Conservation (phyloP, 2,797 vertebrate genomes). For the Sebastes diploproa region DNA sequence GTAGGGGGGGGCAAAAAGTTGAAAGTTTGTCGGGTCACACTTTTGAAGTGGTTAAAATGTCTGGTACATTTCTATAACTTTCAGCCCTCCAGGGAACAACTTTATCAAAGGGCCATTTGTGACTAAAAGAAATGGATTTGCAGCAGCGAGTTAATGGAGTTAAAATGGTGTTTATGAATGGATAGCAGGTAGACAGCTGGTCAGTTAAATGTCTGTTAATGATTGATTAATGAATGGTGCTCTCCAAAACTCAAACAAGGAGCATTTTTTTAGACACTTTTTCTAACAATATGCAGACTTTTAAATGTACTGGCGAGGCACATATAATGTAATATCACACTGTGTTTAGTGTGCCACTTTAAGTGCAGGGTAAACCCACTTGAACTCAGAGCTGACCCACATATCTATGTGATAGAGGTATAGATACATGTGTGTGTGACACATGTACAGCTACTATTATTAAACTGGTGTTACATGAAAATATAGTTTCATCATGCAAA, state of each 20-base stretch:
- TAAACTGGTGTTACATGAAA: background rate
- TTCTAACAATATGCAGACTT: background rate
- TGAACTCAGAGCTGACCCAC: conserved; percentile 27
- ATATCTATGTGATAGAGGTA: background rate
- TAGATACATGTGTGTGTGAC: background rate
- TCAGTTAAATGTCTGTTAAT: conserved; percentile 2
- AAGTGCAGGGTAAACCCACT: conserved; percentile 1
- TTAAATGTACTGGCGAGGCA: background rate
- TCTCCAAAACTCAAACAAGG: background rate
- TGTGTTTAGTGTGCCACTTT: conserved; percentile 5
- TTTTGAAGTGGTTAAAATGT: background rate
- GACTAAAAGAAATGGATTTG: background rate
- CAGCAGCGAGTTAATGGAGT: background rate
- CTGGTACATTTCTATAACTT: background rate
- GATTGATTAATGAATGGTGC: background rate
- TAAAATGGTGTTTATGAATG: background rate
- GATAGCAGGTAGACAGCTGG: background rate
- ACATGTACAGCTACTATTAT: background rate
- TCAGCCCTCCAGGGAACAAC: background rate
- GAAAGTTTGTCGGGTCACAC: background rate
- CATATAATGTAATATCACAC: background rate
- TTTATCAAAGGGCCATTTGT: conserved; percentile 5
- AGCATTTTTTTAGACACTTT: background rate
- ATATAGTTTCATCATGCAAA: background rate
- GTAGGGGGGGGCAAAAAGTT: background rate